Percentiles rank a stretch among this genome's conserved stretches.
Conservation (phyloP, 2,113 vertebrate genomes). For the Candoia aspera region DNA sequence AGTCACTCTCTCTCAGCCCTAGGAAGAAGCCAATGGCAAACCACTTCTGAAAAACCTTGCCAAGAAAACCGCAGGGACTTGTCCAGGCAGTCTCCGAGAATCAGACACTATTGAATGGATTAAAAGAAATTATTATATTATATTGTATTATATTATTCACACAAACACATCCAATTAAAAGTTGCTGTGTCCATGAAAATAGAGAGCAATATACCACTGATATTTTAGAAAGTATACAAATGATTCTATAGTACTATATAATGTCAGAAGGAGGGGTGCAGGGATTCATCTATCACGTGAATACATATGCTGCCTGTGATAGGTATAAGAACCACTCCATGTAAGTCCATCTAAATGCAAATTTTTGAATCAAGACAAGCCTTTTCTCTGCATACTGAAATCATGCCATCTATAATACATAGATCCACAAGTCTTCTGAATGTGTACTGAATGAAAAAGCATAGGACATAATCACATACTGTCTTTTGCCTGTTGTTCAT, state of each 20-base stretch:
- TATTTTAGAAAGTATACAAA: constrained; percentile 36
- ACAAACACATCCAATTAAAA: not conserved
- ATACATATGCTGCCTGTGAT: not conserved
- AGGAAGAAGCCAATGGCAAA: no score
- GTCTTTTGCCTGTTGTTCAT: not conserved
- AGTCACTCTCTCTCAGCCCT: no score
- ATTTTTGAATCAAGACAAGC: not conserved
- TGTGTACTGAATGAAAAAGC: not conserved
- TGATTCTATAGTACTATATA: constrained; percentile 26
- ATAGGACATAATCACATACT: not conserved
- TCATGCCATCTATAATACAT: not conserved
- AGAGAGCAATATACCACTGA: not conserved
- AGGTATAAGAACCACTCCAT: not conserved
- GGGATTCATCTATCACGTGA: not conserved
- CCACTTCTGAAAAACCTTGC: no score
- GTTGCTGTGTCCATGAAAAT: not conserved
- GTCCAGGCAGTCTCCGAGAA: no score
- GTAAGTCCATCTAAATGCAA: not conserved
- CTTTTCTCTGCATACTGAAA: not conserved
- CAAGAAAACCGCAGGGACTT: no score
- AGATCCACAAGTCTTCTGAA: not conserved
- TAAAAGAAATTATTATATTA: no score
- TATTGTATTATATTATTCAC: not conserved
- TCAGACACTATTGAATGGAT: no score
- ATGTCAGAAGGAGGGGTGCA: not conserved